These are phyloP conservation scores for Molossus alvarezi DNA, from an alignment of 2,797 vertebrate genomes.

Conservation along the genomic window DNA sequence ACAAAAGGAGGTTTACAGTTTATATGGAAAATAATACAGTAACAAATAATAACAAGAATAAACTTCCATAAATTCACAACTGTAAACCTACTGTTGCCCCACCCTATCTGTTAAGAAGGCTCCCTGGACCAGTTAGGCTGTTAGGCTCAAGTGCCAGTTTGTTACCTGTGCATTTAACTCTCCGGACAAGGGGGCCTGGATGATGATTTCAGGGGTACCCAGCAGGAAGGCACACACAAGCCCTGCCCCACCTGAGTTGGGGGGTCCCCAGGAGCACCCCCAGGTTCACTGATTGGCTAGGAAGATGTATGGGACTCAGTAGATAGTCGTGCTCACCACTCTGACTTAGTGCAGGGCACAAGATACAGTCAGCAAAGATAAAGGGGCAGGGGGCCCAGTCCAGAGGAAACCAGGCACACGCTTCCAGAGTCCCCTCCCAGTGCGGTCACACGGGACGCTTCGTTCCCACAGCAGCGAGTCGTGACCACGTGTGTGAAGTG, in stretches of 20 bases:
- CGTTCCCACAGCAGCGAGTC: not conserved
- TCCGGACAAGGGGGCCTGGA: not conserved
- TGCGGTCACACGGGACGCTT: not conserved
- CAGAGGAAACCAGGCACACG: not conserved
- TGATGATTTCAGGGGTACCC: not conserved
- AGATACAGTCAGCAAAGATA: not conserved
- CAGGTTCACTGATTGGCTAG: not conserved
- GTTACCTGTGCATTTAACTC: not conserved
- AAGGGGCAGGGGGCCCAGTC: not conserved
- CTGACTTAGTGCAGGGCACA: accelerated
- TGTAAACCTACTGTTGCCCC: too few species aligned
- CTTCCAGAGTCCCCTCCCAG: not conserved
- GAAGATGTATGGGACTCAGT: not conserved
- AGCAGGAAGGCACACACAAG: not conserved
- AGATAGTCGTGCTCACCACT: too few species aligned
- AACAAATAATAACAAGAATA: not conserved
- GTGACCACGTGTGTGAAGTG: too few species aligned
- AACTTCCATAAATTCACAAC: not conserved
- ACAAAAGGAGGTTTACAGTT: too few species aligned
- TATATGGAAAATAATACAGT: not conserved
- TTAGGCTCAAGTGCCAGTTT: accelerated
- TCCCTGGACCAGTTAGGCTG: not conserved
- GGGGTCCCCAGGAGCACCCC: not conserved
- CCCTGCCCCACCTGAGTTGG: not conserved
- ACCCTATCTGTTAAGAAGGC: not conserved